Evolutionary conservation across 2,113 vertebrate species (phyloP).

Genomic region (Microtus richardsoni): DNA sequence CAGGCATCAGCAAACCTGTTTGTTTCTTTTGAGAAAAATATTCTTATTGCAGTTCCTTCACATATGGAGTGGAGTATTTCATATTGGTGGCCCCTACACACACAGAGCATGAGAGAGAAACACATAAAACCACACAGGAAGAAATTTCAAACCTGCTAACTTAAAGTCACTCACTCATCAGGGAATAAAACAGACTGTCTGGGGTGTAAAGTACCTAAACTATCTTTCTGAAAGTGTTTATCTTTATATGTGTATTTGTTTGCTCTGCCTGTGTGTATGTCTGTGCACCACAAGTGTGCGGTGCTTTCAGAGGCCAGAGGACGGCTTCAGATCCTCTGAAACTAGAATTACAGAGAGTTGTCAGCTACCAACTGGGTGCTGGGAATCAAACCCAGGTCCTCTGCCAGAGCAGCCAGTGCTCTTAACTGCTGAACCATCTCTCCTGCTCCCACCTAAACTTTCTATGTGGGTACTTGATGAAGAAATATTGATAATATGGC

Average conservation of each 20-base stretch:
- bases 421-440: neutral
- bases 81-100: neutral
- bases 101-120: too few relatives aligned
- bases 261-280: neutral
- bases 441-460: neutral
- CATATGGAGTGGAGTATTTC: conserved; percentile 27
- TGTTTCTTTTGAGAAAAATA: conserved; percentile 62
- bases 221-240: neutral
- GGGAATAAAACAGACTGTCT: neutral
- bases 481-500: neutral
- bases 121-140: neutral
- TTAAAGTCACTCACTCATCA: neutral
- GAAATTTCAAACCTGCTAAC: conserved; percentile 36
- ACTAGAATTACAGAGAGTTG: neutral
- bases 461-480: neutral
- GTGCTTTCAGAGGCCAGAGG: neutral
- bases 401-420: neutral
- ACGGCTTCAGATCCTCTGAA: neutral
- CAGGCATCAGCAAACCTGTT: neutral
- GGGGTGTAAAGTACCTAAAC: neutral
- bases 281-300: neutral
- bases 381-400: neutral
- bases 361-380: neutral
- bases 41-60: conserved; percentile 49
- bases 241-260: neutral